phyloP scores from a whole-genome alignment of 1,140 invertebrate genomes.

The Sycophila sp. region DNA sequence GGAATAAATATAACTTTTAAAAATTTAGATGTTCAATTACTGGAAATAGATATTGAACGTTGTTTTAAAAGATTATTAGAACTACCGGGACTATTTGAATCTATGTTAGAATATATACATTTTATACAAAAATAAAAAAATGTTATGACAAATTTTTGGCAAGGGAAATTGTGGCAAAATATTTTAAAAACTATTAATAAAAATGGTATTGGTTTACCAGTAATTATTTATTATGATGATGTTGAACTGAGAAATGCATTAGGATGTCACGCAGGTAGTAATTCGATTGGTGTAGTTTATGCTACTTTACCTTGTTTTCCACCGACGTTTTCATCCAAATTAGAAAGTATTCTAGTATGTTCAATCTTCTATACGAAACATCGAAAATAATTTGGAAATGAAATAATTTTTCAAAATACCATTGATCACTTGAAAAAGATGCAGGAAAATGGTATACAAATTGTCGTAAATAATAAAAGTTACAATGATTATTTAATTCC shows the following conservation, averaged over 20 bases:
- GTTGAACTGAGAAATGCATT: neutral
- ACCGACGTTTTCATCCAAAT: neutral
- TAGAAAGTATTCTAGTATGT: neutral
- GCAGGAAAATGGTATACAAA: neutral
- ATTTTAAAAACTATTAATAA: neutral
- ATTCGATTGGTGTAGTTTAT: neutral
- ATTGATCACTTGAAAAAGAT: neutral
- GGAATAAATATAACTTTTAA: neutral
- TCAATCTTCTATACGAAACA: neutral
- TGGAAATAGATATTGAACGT: neutral
- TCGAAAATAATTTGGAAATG: neutral
- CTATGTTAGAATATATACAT: neutral
- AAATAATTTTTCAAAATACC: neutral
- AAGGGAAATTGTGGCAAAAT: neutral
- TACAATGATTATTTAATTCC: neutral
- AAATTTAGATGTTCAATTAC: neutral
- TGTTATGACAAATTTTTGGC: neutral
- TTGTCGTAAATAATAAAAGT: neutral
- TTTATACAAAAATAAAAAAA: neutral
- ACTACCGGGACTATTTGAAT: neutral
- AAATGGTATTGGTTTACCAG: neutral
- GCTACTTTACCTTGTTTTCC: neutral
- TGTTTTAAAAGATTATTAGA: neutral
- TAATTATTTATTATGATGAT: slow-evolving; percentile 13
- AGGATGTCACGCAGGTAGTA: neutral